phyloP scores from a whole-genome alignment of 2,113 vertebrate genomes.

The Rhinoderma darwinii region DNA sequence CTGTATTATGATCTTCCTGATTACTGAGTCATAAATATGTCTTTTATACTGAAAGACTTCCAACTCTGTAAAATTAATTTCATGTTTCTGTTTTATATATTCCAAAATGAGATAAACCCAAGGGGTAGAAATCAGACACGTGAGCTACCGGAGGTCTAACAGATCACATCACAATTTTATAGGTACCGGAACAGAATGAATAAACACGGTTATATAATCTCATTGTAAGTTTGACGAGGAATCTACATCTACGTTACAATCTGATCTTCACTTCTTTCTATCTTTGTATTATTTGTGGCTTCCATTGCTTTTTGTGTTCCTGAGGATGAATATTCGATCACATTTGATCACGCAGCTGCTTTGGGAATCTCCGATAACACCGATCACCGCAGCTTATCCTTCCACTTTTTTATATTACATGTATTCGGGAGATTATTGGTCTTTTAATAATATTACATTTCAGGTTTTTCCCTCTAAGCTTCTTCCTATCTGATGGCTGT shows the following conservation, averaged over 20 bases:
- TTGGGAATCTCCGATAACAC: not conserved
- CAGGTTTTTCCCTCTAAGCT: not conserved
- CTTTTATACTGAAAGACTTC: no score
- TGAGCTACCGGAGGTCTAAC: not conserved
- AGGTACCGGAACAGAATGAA: not conserved
- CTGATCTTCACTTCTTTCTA: not conserved
- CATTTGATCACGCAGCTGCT: not conserved
- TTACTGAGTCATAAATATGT: not conserved
- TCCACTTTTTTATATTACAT: not conserved
- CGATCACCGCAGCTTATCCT: not conserved
- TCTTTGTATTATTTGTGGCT: not conserved
- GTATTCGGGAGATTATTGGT: not conserved
- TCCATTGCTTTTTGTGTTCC: not conserved
- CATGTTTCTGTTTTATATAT: not conserved
- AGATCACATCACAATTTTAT: not conserved
- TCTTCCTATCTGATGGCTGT: not conserved
- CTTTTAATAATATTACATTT: not conserved
- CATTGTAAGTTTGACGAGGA: not conserved
- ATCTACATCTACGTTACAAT: not conserved
- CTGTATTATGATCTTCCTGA: not conserved
- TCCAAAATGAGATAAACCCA: not conserved
- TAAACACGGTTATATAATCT: not conserved
- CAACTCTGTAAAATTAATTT: not conserved
- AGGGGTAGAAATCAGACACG: not conserved
- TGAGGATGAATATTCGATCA: not conserved